These are phyloP conservation scores for Ceuthmochares aereus DNA, from an alignment of 2,113 vertebrate species.

Conservation along the genomic window DNA sequence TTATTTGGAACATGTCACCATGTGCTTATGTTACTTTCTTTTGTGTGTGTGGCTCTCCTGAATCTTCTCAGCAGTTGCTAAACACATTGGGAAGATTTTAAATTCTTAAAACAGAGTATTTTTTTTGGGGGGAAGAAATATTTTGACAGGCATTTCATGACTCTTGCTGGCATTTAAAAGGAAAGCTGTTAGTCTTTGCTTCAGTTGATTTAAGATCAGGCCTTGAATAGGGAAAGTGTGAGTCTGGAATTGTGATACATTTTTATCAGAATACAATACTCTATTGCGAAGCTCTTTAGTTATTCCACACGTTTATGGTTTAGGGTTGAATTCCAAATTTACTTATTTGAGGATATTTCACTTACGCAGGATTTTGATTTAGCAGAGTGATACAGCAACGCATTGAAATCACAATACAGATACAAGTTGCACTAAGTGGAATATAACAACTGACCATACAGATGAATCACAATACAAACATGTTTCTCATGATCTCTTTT, in stretches of 20 bases:
- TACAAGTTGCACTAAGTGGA: not conserved
- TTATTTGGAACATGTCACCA: not conserved
- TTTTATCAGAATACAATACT: not conserved
- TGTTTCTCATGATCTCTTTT: not conserved
- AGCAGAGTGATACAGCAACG: not conserved
- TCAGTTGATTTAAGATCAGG: not conserved
- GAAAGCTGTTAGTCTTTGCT: not conserved
- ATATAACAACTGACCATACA: not conserved
- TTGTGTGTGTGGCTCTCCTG: not conserved
- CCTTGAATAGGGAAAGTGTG: not conserved
- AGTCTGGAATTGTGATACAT: not conserved
- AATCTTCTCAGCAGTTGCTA: not conserved
- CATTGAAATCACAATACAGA: not conserved
- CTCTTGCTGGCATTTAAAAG: not conserved
- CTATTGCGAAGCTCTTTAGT: not conserved
- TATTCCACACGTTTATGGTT: not conserved
- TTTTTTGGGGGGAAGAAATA: not conserved
- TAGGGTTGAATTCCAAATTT: not conserved
- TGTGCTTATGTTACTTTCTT: not conserved
- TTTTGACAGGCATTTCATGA: not conserved
- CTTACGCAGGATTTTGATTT: not conserved
- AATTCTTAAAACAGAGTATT: not conserved
- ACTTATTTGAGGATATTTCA: not conserved
- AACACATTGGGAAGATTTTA: not conserved
- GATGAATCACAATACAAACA: not conserved